Evolutionary conservation across 2,113 vertebrate species (phyloP).

Genomic region (Plotosus lineatus): DNA sequence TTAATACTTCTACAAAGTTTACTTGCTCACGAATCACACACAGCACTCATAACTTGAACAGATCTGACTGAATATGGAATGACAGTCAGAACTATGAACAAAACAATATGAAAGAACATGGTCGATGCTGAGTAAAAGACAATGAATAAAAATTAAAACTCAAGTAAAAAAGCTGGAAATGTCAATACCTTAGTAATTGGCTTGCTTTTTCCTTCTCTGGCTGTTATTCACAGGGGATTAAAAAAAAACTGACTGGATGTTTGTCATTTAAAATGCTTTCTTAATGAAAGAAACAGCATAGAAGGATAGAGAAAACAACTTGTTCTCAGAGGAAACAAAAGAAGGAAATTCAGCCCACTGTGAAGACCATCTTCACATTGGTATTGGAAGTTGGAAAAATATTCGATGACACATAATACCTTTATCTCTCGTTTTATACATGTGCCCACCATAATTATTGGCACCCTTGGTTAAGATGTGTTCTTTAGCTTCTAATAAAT

Average conservation of each 20-base stretch:
- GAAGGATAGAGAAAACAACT: not conserved
- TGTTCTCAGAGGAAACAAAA: not conserved
- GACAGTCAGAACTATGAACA: not conserved
- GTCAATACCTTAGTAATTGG: not conserved
- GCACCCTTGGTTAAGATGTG: too few relatives aligned
- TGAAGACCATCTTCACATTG: not conserved
- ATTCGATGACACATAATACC: too few relatives aligned
- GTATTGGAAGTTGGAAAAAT: not conserved
- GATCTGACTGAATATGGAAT: not conserved
- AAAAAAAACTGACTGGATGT: not conserved
- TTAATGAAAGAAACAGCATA: not conserved
- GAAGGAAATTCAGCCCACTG: not conserved
- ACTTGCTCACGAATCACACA: not conserved
- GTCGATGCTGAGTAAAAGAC: not conserved
- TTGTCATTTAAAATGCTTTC: not conserved
- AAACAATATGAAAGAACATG: not conserved
- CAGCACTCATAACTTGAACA: not conserved
- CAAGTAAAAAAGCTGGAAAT: not conserved
- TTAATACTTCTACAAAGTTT: not conserved
- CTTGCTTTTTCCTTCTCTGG: not conserved
- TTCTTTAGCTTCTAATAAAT: too few relatives aligned
- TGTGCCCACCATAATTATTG: too few relatives aligned
- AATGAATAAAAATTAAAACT: not conserved
- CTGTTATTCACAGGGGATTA: not conserved
- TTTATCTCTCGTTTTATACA: too few relatives aligned